Evolutionary conservation across 1,140 invertebrate species (phyloP).

Genomic region (Helicoverpa zea): DNA sequence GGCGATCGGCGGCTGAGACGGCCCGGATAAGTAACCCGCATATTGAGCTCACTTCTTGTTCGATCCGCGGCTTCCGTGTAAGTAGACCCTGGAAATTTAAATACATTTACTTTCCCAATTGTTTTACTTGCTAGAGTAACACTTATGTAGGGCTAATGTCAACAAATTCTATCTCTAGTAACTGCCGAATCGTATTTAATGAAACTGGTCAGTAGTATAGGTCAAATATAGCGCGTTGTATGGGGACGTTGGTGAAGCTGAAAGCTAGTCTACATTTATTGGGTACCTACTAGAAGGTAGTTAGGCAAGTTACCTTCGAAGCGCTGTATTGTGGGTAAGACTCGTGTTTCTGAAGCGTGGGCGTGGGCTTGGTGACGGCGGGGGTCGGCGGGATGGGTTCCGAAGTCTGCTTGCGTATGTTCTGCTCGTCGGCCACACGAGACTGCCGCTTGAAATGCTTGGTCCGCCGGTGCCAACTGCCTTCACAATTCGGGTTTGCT

Average conservation of each 20-base stretch:
- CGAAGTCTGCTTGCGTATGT: conserved; percentile 69
- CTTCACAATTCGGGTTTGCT: conserved; percentile 58
- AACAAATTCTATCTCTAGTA: no score
- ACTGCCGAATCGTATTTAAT: no score
- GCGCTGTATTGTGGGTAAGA: conserved; percentile 71
- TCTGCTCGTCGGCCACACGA: conserved; percentile 72
- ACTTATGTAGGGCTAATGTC: no score
- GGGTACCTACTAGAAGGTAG: neutral
- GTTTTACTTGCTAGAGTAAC: no score
- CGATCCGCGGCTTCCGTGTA: conserved; percentile 34
- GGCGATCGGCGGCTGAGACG: conserved; percentile 66
- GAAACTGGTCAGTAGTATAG: no score
- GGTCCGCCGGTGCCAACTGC: conserved; percentile 69
- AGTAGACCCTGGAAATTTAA: neutral
- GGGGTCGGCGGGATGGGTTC: conserved; percentile 68
- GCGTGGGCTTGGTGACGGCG: conserved; percentile 57
- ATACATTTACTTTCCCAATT: neutral
- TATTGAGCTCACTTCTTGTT: conserved; percentile 66
- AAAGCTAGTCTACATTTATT: no score
- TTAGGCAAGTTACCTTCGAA: conserved; percentile 56
- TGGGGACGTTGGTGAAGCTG: no score
- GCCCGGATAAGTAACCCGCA: conserved; percentile 66
- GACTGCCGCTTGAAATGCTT: conserved; percentile 77
- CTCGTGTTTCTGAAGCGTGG: conserved; percentile 71
- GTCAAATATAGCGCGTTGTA: no score